These are phyloP conservation scores for Heliconius cydno DNA, from an alignment of 2,888 invertebrate genomes.

Conservation along the genomic window DNA sequence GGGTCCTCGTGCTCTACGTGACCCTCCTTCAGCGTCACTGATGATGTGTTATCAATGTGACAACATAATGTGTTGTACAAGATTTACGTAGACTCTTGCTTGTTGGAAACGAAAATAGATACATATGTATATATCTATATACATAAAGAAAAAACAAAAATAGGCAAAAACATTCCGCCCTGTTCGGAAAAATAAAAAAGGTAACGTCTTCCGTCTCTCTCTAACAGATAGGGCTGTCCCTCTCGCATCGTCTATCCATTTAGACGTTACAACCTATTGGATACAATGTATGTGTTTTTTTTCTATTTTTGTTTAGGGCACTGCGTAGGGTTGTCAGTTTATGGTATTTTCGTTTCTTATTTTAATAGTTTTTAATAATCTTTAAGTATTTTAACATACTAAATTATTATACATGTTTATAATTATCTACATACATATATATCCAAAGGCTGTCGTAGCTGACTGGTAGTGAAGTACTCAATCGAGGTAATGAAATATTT, in stretches of 20 bases:
- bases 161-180: constrained; percentile 37
- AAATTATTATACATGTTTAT: neutral
- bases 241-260: constrained; percentile 39
- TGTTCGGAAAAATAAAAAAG: constrained; percentile 37
- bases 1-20: too few relatives aligned
- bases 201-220: constrained; percentile 28
- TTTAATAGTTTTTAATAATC: too few relatives aligned
- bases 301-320: constrained; percentile 35
- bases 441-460: too few relatives aligned
- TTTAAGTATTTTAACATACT: neutral
- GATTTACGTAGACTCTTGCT: too few relatives aligned
- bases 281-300: constrained; percentile 29
- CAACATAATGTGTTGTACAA: too few relatives aligned
- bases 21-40: too few relatives aligned
- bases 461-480: too few relatives aligned
- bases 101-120: constrained; percentile 12
- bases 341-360: neutral
- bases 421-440: too few relatives aligned
- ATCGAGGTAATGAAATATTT: too few relatives aligned
- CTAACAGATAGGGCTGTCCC: constrained; percentile 31
- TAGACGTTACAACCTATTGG: constrained; percentile 38
- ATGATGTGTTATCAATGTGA: too few relatives aligned
- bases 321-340: constrained; percentile 9
- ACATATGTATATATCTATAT: constrained; percentile 25
- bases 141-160: constrained; percentile 26